phyloP scores from a whole-genome alignment of 1,140 invertebrate species.

The Chlorops oryzae region DNA sequence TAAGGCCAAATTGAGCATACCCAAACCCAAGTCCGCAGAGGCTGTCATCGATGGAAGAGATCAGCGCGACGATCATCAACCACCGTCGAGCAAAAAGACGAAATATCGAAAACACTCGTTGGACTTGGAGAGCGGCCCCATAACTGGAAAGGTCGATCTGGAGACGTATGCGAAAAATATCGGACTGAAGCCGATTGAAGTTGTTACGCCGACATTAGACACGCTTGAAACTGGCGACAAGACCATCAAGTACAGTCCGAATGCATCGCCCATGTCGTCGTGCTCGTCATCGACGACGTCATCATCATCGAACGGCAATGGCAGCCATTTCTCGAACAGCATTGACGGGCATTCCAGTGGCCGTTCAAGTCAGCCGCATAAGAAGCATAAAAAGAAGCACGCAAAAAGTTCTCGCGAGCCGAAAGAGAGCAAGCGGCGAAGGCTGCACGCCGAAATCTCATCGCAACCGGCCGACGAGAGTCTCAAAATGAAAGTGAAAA shows the following conservation, averaged over 20 bases:
- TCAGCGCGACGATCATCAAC: constrained; percentile 18
- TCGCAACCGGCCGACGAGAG: constrained; percentile 38
- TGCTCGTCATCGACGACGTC: constrained; percentile 30
- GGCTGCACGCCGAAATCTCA: constrained; percentile 42
- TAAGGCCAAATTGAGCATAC: constrained; percentile 27
- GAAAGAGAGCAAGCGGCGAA: constrained; percentile 35
- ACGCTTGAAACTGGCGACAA: not conserved
- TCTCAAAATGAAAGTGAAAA: constrained; percentile 44
- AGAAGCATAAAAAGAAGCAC: constrained; percentile 47
- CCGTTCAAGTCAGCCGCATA: constrained; percentile 22
- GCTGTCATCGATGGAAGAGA: constrained; percentile 8
- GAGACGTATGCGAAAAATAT: constrained; percentile 46
- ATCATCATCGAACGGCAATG: constrained; percentile 23
- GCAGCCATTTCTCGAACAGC: constrained; percentile 5
- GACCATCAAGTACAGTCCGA: constrained; percentile 33
- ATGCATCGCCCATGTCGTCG: constrained; percentile 41
- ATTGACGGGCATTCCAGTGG: constrained; percentile 8
- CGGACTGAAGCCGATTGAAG: constrained; percentile 39
- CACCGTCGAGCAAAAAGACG: too few species aligned
- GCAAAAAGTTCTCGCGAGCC: constrained; percentile 42
- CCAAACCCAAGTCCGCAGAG: constrained; percentile 28
- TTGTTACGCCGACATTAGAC: constrained; percentile 12
- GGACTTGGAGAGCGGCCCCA: constrained; percentile 11
- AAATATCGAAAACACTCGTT: constrained; percentile 13
- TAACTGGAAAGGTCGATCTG: constrained; percentile 29